Base-by-base conservation (phyloP, 2,797 vertebrate species). In the Pipistrellus kuhlii region DNA sequence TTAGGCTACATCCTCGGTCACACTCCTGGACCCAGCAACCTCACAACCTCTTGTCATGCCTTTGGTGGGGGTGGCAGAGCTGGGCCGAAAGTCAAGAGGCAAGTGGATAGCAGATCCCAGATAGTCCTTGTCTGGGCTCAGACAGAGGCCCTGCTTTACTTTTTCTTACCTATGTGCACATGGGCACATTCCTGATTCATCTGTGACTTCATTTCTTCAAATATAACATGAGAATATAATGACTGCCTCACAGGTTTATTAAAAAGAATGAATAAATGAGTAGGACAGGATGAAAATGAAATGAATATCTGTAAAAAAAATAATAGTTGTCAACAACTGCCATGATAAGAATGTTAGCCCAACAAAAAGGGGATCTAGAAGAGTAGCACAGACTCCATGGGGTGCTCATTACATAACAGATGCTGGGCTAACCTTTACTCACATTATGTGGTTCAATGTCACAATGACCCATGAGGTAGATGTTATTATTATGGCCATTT, bases 51-150 rank as follows among this genome's bases (percentile, higher is more conserved):
- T 27, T 85, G 72, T 35, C 23, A 35, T 2, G 13, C 6, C 23
- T 76, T 64, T 64, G 25, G 12, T 38, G 3, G 35, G 8, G 41
- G n/a, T 62, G 66, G 25, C 18, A 78, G 32, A 15, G 1, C 0
- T 2, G 20, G 32, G 4, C 7, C 27, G 41, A 46, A 38, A 44
- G 44, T 14, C 23, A 62, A 35, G 48, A 35, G 5, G 14, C n/a
- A 32, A 48, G 32, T 21, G 17, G 69, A 48, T n/a, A 21, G 27
- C 6, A 38, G 38, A 25, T 10, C 30, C 69, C 6, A 3, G 62
- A 20, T 3, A 8, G 5, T 20, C 13, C 6, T 21, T 0, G 0
- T 0, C 30, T 12, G 5, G 32, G 27, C 53, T 53, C 14, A 0
- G 1, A 41, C 25, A 14, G 25, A 94, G 27, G 30, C 46, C 51